These are phyloP conservation scores for Sipha flava DNA, from an alignment of 1,140 invertebrate species.

Conservation along the genomic window DNA sequence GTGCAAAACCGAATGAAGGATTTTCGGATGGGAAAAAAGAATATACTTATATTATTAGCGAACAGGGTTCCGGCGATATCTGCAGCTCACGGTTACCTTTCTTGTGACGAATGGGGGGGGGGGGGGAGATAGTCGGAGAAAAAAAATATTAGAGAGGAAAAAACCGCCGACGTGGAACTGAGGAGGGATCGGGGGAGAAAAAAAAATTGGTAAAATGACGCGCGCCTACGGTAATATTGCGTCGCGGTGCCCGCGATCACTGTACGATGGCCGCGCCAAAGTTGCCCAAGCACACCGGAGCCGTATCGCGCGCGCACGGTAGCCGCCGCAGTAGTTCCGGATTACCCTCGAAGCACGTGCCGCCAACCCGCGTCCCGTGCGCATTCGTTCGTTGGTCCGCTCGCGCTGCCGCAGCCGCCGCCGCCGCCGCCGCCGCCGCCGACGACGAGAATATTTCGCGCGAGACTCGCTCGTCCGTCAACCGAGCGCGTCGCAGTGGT, in stretches of 20 bases:
- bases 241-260: background rate
- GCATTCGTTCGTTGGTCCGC: too few species aligned
- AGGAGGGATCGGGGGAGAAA: background rate
- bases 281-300: conserved; percentile 11
- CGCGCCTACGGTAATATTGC: conserved; percentile 24
- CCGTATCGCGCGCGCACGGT: background rate
- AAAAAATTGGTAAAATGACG: background rate
- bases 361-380: background rate
- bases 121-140: too few species aligned
- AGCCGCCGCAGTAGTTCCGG: conserved; percentile 13
- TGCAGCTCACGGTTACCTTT: too few species aligned
- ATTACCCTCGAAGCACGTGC: conserved; percentile 20
- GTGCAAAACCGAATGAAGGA: too few species aligned
- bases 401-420: background rate
- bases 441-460: background rate
- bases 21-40: too few species aligned
- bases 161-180: too few species aligned
- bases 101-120: too few species aligned
- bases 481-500: too few species aligned
- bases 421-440: background rate
- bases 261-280: conserved; percentile 16
- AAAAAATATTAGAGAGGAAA: too few species aligned
- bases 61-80: too few species aligned
- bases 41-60: too few species aligned
- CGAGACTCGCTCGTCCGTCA: background rate